These are phyloP conservation scores for Anniella stebbinsi DNA, from an alignment of 2,797 vertebrate genomes.

Conservation along the genomic window DNA sequence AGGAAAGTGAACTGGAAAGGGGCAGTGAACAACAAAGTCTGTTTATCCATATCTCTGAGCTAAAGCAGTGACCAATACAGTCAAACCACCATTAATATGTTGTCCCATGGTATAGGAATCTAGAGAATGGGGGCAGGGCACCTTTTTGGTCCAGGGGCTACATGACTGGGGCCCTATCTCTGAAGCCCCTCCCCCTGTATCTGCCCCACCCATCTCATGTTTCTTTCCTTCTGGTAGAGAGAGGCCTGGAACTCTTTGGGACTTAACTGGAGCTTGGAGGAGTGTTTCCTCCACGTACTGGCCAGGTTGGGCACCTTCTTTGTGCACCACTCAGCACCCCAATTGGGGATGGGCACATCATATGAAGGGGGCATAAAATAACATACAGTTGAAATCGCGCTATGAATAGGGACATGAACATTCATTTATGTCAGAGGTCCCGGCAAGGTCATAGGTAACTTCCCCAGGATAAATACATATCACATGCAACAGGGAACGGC, in stretches of 20 bases:
- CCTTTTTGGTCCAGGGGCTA: too few species aligned
- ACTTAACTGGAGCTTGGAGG: too few species aligned
- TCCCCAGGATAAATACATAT: neutral
- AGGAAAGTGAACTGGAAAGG: rapidly evolving
- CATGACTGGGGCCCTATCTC: too few species aligned
- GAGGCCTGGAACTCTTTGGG: too few species aligned
- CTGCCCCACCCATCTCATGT: too few species aligned
- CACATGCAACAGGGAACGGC: neutral
- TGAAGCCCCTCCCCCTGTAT: too few species aligned
- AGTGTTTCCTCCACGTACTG: too few species aligned
- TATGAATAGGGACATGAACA: neutral
- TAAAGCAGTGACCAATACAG: neutral
- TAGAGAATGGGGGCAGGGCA: neutral
- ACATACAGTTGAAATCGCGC: neutral
- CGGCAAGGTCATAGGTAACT: too few species aligned
- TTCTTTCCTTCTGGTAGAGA: too few species aligned
- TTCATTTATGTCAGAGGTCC: neutral
- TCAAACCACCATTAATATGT: neutral
- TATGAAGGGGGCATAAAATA: neutral
- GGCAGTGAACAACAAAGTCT: neutral
- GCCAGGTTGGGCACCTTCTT: too few species aligned
- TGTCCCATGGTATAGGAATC: neutral
- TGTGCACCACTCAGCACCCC: too few species aligned
- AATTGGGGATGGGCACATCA: too few species aligned
- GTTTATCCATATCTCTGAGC: neutral